Conservation (phyloP, 2,797 vertebrate genomes). For the Gambelia wislizenii region DNA sequence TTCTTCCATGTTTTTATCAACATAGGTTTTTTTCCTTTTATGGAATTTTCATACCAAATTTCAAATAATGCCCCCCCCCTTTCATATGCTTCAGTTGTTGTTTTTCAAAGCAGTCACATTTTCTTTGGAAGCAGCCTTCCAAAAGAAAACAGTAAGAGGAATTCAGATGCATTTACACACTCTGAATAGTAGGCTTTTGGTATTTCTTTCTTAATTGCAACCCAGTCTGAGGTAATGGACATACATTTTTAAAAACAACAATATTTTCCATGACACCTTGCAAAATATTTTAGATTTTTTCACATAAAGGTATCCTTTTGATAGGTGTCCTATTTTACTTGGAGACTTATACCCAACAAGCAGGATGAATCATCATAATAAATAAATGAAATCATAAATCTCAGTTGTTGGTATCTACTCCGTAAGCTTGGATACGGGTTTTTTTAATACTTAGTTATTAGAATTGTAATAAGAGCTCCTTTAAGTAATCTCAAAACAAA, state of each 20-base stretch:
- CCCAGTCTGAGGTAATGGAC: not conserved
- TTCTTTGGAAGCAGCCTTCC: not conserved
- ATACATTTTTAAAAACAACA: not conserved
- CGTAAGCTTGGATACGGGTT: not conserved
- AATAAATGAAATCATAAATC: not conserved
- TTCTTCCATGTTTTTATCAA: not conserved
- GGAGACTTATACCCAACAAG: not conserved
- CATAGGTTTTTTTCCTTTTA: not conserved
- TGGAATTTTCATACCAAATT: not conserved
- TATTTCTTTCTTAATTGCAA: not conserved
- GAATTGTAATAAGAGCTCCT: not conserved
- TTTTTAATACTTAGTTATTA: not conserved
- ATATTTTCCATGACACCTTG: not conserved
- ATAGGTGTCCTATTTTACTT: constrained; percentile 4
- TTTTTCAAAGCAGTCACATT: not conserved
- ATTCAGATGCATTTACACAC: not conserved
- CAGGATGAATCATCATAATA: not conserved
- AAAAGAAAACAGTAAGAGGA: not conserved
- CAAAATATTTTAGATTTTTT: not conserved
- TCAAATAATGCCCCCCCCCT: not conserved
- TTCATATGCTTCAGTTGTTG: not conserved
- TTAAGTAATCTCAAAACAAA: not conserved
- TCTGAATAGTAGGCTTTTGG: not conserved
- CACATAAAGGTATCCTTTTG: not conserved
- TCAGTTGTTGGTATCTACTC: not conserved